Evolutionary conservation across 2,888 invertebrate species (phyloP).

Genomic region (Panopea generosa): DNA sequence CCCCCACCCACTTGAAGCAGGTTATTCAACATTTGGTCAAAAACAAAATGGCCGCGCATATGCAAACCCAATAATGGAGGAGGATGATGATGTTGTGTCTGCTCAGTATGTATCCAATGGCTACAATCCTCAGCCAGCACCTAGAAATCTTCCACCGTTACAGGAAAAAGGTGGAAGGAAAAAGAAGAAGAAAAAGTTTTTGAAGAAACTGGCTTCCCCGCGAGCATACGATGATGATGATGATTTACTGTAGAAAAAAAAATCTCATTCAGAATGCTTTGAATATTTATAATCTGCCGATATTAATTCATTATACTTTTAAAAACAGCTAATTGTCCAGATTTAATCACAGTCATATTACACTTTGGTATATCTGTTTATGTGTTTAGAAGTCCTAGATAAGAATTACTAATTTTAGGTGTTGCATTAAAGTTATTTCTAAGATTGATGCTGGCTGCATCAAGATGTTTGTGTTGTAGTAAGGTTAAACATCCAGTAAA

Average conservation of each 20-base stretch:
- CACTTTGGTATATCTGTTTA: no score
- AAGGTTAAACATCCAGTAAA: no score
- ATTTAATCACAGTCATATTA: no score
- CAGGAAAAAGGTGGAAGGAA: slow-evolving; percentile 42
- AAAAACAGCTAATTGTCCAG: no score
- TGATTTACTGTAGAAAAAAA: slow-evolving; percentile 17
- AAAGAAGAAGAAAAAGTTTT: slow-evolving; percentile 70
- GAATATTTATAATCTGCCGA: no score
- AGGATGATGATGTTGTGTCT: slow-evolving; percentile 51
- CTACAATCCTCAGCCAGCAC: slow-evolving; percentile 20
- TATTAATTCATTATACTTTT: no score
- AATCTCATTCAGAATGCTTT: no score
- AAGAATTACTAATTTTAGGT: no score
- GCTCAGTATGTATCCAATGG: slow-evolving; percentile 42
- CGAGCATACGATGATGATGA: slow-evolving; percentile 45
- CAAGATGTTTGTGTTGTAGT: no score
- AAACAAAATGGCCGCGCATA: slow-evolving; percentile 50
- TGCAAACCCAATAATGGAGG: slow-evolving; percentile 47
- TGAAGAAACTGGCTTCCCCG: slow-evolving; percentile 62
- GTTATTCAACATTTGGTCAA: slow-evolving; percentile 16
- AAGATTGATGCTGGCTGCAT: no score
- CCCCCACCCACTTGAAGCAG: slow-evolving; percentile 47
- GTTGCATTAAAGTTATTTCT: no score
- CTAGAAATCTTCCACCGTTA: slow-evolving; percentile 23
- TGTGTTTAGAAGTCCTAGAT: no score